A percentile compares a stretch with the other conserved stretches of the same genome.
Evolutionary conservation across 2,113 vertebrate species (phyloP).

Genomic region (Cephalopholis sonnerati): DNA sequence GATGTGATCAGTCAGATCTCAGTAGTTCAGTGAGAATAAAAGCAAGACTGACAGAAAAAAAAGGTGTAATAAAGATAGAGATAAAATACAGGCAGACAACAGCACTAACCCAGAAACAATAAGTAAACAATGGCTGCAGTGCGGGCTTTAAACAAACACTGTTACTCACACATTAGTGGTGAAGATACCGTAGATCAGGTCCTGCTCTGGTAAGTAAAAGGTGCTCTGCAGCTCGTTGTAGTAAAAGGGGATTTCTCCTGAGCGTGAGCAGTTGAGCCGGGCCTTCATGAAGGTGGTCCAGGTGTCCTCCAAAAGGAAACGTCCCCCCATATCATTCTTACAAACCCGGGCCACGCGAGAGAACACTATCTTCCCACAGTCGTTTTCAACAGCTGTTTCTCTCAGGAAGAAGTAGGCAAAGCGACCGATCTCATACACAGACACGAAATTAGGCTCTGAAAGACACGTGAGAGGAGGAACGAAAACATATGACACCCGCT

Average conservation of each 20-base stretch:
- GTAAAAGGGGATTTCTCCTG: conserved; percentile 95
- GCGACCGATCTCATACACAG: conserved; percentile 93
- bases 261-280: conserved; percentile 94
- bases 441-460: conserved; percentile 95
- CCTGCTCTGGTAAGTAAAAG: conserved; percentile 92
- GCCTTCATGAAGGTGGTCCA: conserved; percentile 99
- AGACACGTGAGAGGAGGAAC: background rate
- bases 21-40: background rate
- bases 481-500: background rate
- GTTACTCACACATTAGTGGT: conserved; percentile 94
- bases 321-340: conserved; percentile 95
- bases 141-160: too few relatives aligned
- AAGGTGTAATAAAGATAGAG: background rate
- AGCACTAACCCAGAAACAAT: too few relatives aligned
- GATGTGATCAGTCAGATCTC: background rate
- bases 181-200: conserved; percentile 96
- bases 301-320: conserved; percentile 95
- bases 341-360: conserved; percentile 95
- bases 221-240: conserved; percentile 96
- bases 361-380: conserved; percentile 94
- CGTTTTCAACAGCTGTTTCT: conserved; percentile 94
- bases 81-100: background rate
- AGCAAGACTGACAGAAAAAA: background rate
- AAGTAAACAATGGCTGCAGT: too few relatives aligned
- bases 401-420: conserved; percentile 97